phyloP scores from a whole-genome alignment of 2,113 vertebrate species.

The Spea bombifrons region DNA sequence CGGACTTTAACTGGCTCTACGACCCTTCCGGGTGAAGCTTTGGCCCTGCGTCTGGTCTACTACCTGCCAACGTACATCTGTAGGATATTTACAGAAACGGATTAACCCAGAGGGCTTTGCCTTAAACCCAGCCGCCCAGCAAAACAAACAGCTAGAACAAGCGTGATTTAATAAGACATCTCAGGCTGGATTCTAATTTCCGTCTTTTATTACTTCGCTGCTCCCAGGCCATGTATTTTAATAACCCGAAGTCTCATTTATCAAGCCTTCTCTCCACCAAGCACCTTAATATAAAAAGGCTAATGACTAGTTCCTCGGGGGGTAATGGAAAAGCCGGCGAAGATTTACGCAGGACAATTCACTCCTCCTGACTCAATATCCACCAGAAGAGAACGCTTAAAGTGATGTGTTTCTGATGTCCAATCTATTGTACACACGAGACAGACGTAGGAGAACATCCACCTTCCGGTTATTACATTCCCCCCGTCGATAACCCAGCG shows the following conservation, averaged over 20 bases:
- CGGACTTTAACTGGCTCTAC: too few relatives aligned
- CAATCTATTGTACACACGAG: too few relatives aligned
- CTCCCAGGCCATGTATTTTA: background rate
- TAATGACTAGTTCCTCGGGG: conserved; percentile 2
- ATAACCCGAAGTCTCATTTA: conserved; percentile 8
- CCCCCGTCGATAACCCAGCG: too few relatives aligned
- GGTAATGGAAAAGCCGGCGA: background rate
- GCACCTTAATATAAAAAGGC: conserved; percentile 4
- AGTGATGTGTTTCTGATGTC: too few relatives aligned
- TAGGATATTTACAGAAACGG: background rate
- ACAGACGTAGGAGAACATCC: too few relatives aligned
- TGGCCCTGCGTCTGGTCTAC: too few relatives aligned
- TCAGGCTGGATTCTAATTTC: background rate
- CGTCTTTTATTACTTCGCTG: too few relatives aligned
- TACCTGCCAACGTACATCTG: background rate
- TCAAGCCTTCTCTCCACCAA: background rate
- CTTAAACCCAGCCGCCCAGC: background rate
- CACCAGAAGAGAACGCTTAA: background rate
- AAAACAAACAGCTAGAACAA: background rate
- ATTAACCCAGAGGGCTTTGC: background rate
- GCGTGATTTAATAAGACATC: conserved; percentile 5
- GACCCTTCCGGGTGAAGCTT: too few relatives aligned
- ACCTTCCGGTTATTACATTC: too few relatives aligned
- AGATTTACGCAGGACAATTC: background rate
- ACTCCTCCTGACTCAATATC: background rate